These are phyloP conservation scores for Thamnaconus septentrionalis DNA, from an alignment of 2,113 vertebrate genomes.

Conservation along the genomic window DNA sequence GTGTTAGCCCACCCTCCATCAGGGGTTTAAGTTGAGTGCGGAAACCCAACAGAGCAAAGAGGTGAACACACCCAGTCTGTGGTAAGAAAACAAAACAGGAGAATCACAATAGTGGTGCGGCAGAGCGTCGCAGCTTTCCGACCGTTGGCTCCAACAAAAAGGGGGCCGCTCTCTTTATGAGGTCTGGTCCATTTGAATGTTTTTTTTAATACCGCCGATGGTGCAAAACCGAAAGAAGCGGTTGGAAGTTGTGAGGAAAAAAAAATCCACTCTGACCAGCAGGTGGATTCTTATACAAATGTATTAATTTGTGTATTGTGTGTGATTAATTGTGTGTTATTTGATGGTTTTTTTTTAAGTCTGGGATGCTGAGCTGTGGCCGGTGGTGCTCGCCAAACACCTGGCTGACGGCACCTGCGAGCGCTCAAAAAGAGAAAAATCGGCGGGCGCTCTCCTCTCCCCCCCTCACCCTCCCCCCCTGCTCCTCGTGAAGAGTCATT, in stretches of 20 bases:
- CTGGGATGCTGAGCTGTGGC: conserved; percentile 15
- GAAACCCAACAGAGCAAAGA: conserved; percentile 1
- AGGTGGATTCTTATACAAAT: conserved; percentile 51
- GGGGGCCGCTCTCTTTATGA: conserved; percentile 46
- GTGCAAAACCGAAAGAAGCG: conserved; percentile 18
- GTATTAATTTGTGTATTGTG: conserved; percentile 22
- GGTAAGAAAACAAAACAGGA: not conserved
- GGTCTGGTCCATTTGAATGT: conserved; percentile 51
- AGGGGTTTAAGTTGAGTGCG: conserved; percentile 11
- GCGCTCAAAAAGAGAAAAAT: conserved; percentile 1
- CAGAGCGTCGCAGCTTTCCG: conserved; percentile 21
- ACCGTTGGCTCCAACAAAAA: conserved; percentile 50
- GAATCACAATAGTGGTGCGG: conserved; percentile 28
- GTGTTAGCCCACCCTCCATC: conserved; percentile 11
- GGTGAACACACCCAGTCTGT: not conserved
- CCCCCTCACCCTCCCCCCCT: conserved; percentile 20
- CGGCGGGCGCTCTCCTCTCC: not conserved
- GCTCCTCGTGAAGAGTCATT: conserved; percentile 65
- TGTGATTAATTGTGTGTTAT: conserved; percentile 16
- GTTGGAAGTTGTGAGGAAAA: conserved; percentile 14
- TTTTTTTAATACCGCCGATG: conserved; percentile 43
- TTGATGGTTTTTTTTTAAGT: conserved; percentile 6
- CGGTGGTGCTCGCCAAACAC: conserved; percentile 10
- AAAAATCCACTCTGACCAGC: conserved; percentile 28
- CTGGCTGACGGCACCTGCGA: not conserved